Evolutionary conservation across 2,797 vertebrate genomes (phyloP).

Genomic region (Poeciliopsis infans): DNA sequence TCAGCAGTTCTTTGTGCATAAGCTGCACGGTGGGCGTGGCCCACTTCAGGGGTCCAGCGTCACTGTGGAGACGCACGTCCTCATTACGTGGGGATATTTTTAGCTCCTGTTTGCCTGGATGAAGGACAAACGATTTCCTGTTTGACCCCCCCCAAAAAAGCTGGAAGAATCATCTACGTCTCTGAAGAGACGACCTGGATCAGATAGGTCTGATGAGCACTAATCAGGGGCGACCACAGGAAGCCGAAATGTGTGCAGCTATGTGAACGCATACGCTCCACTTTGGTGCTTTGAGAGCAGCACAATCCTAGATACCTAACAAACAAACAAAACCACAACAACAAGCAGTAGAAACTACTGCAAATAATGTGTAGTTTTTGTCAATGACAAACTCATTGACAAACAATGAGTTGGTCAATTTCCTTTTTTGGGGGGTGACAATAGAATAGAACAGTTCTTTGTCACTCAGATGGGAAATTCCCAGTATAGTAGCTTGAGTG

Average conservation of each 20-base stretch:
- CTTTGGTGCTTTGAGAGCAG: background rate
- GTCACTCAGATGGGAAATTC: background rate
- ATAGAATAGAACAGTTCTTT: background rate
- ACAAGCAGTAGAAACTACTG: background rate
- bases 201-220: background rate
- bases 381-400: no score
- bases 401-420: background rate
- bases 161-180: background rate
- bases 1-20: background rate
- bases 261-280: no score
- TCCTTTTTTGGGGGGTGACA: background rate
- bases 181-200: background rate
- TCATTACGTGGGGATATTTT: constrained; percentile 2
- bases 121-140: background rate
- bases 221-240: background rate
- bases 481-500: background rate
- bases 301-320: background rate
- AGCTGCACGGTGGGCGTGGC: background rate
- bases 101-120: background rate
- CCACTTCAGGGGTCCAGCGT: background rate
- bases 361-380: background rate
- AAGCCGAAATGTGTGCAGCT: background rate
- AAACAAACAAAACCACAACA: background rate
- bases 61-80: background rate
- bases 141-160: background rate